Conservation (phyloP, 2,113 vertebrate species). For the Strix uralensis region DNA sequence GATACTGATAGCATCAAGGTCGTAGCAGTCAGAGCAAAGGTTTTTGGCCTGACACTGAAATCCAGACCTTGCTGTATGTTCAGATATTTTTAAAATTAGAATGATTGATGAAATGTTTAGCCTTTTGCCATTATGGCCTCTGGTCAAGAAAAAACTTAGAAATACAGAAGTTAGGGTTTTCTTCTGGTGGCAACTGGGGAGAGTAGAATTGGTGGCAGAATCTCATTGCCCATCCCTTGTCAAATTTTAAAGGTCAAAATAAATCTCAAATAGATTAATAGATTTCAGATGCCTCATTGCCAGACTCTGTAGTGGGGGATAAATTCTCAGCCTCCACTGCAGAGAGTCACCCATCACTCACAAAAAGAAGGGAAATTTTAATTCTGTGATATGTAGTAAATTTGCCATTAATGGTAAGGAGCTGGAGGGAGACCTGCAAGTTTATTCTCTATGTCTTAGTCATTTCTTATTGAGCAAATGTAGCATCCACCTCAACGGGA, state of each 20-base stretch:
- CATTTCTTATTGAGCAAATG: slow-evolving; percentile 1
- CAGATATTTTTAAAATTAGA: background rate
- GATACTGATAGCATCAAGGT: background rate
- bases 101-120: background rate
- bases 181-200: background rate
- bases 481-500: background rate
- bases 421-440: background rate
- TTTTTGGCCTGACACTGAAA: background rate
- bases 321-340: background rate
- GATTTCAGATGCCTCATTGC: background rate
- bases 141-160: background rate
- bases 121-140: background rate
- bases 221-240: background rate
- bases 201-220: background rate
- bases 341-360: background rate
- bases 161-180: background rate
- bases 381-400: background rate
- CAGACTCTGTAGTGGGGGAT: background rate
- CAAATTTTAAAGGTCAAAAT: background rate
- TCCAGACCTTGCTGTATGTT: background rate
- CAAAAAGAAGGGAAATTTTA: background rate
- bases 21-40: background rate
- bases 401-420: background rate
- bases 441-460: background rate
- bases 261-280: background rate